A percentile compares a stretch with the other conserved stretches of the same genome.
Evolutionary conservation across 2,797 vertebrate species (phyloP).

Genomic region (Setipinna tenuifilis): DNA sequence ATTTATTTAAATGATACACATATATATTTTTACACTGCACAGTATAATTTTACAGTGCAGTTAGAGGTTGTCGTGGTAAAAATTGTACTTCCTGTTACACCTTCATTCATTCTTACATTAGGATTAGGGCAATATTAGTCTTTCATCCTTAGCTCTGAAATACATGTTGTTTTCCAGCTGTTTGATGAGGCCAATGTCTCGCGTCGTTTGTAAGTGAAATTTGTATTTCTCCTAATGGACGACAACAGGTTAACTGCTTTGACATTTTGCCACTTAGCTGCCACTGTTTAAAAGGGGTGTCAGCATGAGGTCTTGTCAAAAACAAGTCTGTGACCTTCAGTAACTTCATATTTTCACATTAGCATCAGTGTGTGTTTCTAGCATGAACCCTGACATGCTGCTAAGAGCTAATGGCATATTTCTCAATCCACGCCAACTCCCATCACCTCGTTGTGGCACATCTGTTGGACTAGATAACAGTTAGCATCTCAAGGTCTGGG

Average conservation of each 20-base stretch:
- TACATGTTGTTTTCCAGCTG: conserved; percentile 19
- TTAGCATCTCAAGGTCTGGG: conserved; percentile 54
- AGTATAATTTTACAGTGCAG: conserved; percentile 5
- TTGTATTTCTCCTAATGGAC: conserved; percentile 32
- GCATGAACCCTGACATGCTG: conserved; percentile 64
- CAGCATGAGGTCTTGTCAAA: conserved; percentile 51
- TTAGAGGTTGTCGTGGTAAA: not conserved
- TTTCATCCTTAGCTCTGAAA: not conserved
- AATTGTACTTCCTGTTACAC: not conserved
- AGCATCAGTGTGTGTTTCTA: conserved; percentile 68
- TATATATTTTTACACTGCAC: not conserved
- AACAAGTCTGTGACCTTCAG: conserved; percentile 63
- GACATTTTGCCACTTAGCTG: conserved; percentile 56
- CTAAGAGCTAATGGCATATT: conserved; percentile 77
- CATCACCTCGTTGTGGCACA: conserved; percentile 73
- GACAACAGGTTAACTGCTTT: conserved; percentile 52
- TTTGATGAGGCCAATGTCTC: conserved; percentile 20
- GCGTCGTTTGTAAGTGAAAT: conserved; percentile 40
- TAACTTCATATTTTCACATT: conserved; percentile 70
- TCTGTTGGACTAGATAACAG: conserved; percentile 76
- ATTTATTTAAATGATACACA: conserved; percentile 15
- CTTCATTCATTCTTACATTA: not conserved
- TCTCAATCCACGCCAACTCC: conserved; percentile 68
- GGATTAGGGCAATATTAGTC: not conserved
- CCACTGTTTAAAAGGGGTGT: conserved; percentile 49